These are phyloP conservation scores for Phataginus tetradactyla DNA, from an alignment of 2,797 vertebrate genomes.

Conservation along the genomic window DNA sequence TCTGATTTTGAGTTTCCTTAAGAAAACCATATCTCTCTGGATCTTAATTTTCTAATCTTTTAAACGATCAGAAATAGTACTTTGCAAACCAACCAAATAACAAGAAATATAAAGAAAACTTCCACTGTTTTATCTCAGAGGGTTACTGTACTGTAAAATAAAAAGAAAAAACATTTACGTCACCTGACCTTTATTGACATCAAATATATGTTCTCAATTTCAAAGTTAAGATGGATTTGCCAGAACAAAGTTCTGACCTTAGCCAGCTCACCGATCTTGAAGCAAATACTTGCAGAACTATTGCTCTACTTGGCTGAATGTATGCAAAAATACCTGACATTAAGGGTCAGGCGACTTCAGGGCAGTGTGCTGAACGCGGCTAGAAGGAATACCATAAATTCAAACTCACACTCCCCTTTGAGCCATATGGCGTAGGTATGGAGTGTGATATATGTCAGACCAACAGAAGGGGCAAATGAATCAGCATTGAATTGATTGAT, in stretches of 20 bases:
- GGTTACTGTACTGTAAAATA: not conserved
- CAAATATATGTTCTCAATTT: not conserved
- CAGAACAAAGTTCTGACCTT: not conserved
- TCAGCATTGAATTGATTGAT: not conserved
- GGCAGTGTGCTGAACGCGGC: not conserved
- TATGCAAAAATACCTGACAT: not conserved
- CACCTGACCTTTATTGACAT: not conserved
- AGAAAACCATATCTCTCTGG: not conserved
- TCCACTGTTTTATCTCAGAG: not conserved
- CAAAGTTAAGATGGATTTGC: not conserved
- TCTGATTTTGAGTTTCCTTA: not conserved
- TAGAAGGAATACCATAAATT: not conserved
- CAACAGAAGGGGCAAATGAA: not conserved
- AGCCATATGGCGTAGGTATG: not conserved
- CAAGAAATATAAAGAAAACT: not conserved
- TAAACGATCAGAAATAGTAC: not conserved
- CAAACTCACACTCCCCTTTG: not conserved
- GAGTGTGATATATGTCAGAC: not conserved
- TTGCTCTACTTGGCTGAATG: not conserved
- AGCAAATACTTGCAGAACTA: not conserved
- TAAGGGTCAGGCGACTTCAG: not conserved
- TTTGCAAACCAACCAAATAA: not conserved
- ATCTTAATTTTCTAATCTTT: not conserved
- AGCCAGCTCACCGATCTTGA: not conserved
- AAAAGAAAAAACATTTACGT: not conserved